Evolutionary conservation across 2,888 invertebrate species (phyloP), one percentile per base, ranked within the genome.

Genomic region (Argynnis bischoffii): DNA sequence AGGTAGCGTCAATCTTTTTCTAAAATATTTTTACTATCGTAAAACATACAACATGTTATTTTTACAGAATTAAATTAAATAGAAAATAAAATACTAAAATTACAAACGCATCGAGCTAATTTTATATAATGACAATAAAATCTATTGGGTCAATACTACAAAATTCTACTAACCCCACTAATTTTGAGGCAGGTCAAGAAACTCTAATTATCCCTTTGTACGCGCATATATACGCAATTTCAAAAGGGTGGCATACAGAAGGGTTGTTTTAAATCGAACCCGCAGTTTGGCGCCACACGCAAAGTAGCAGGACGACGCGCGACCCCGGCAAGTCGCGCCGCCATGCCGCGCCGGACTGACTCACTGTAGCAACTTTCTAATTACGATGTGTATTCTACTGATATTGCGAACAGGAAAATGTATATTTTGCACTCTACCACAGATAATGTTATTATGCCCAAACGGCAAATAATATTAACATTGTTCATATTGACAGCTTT

Each of bases 251-350:
- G 51, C 35, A 59, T 59, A 61, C 55, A 66, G 47, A 47, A 71
- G 74, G 75, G 74, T 72, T 72, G 69, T 69, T 74, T 71, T 64
- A 69, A 67, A 66, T 57, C 66, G 69, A 71, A 69, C 70, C 67
- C 69, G 70, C 54, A 26, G 57, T 69, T 65, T 66, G 78, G 78
- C 78, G 78, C 78, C 78, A 72, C 78, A 79, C 78, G 78, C 78
- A 69, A 75, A 71, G 64, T 72, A 72, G 69, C 70, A 74, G 18
- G 35, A 35, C 51, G 55, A 35, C 35, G 41, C 55, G 74, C 75
- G 76, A 75, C 76, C 61, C 56, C 66, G 65, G 57, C 55, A 18
- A 72, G 77, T 64, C 76, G 74, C 75, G 74, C 55, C 72, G 75
- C 76, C 74, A 72, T 71, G 66, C 64, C 70, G 70, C 69, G 75